Evolutionary conservation across 2,113 vertebrate species (phyloP).

Genomic region (Epinephelus lanceolatus): DNA sequence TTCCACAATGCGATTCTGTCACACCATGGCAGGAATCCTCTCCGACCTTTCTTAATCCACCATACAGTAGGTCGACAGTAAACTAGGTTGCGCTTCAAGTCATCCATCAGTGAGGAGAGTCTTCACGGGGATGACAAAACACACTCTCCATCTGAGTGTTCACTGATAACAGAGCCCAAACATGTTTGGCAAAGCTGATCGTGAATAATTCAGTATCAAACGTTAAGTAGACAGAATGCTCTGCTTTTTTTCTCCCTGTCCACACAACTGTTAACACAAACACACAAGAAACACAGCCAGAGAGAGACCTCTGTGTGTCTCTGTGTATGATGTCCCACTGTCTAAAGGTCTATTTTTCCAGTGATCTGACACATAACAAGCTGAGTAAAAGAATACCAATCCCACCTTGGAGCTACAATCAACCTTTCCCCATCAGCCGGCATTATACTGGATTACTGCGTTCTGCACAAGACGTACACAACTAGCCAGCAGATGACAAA

Average conservation of each 20-base stretch:
- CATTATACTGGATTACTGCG: conserved; percentile 36
- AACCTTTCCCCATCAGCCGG: conserved; percentile 70
- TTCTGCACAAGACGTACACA: conserved; percentile 16
- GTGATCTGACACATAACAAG: conserved; percentile 61
- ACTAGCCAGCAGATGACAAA: conserved; percentile 47
- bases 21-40: conserved; percentile 10
- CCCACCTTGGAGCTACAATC: conserved; percentile 69
- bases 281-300: conserved; percentile 44
- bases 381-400: conserved; percentile 73
- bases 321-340: not conserved
- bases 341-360: conserved; percentile 54
- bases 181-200: conserved; percentile 57
- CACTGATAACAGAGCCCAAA: conserved; percentile 50
- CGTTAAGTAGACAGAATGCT: conserved; percentile 43
- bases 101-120: not conserved
- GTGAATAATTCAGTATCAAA: conserved; percentile 69
- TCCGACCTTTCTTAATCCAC: conserved; percentile 18
- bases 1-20: conserved; percentile 16
- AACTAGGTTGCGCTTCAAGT: conserved; percentile 1
- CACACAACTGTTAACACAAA: conserved; percentile 49
- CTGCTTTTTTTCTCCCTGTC: conserved; percentile 35
- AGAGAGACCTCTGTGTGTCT: conserved; percentile 21
- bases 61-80: not conserved
- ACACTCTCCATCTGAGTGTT: conserved; percentile 30
- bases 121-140: conserved; percentile 28